Percentiles rank a stretch among this genome's conserved stretches.
Conservation (phyloP, 2,888 invertebrate species). For the Orchestes rusci region DNA sequence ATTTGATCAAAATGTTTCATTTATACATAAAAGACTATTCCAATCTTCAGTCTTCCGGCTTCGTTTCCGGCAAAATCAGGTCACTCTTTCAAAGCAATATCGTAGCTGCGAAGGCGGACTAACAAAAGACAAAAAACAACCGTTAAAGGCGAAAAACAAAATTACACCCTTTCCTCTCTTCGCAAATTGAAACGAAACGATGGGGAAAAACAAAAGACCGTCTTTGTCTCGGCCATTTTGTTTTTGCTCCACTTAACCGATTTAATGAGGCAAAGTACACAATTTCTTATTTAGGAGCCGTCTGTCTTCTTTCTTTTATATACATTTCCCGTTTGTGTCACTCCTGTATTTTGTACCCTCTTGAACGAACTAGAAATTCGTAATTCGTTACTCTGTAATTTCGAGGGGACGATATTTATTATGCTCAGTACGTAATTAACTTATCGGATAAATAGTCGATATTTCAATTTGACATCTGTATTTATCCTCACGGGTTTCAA, state of each 20-base stretch:
- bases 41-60: too few species aligned
- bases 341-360: not conserved
- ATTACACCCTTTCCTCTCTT: constrained; percentile 17
- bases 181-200: constrained; percentile 16
- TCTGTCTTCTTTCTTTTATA: constrained; percentile 1
- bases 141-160: constrained; percentile 19
- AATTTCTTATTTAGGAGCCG: constrained; percentile 17
- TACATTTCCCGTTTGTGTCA: not conserved
- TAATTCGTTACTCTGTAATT: too few species aligned
- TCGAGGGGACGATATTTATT: too few species aligned
- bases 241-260: constrained; percentile 42
- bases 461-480: too few species aligned
- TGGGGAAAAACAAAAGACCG: constrained; percentile 24
- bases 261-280: constrained; percentile 38
- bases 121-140: constrained; percentile 20
- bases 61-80: too few species aligned
- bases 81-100: too few species aligned
- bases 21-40: too few species aligned
- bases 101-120: constrained; percentile 7
- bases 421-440: too few species aligned
- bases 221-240: constrained; percentile 39
- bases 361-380: too few species aligned
- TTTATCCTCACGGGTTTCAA: too few species aligned
- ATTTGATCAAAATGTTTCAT: too few species aligned
- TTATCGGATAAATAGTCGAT: too few species aligned